Conservation (phyloP, 2,888 invertebrate species). For the Thyatira batis region DNA sequence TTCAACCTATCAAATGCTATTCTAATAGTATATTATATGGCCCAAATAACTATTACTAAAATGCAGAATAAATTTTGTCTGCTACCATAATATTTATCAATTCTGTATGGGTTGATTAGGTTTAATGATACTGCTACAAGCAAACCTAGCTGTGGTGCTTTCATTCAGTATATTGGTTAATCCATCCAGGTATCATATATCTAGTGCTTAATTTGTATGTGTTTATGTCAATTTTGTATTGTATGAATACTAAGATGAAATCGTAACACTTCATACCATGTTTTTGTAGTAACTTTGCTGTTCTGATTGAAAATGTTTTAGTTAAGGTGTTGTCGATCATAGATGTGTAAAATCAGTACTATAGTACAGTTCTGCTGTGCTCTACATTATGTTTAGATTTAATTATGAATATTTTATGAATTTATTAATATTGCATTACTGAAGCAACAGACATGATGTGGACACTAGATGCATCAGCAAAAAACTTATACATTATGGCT, state of each 20-base stretch:
- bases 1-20: too few relatives aligned
- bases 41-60: too few relatives aligned
- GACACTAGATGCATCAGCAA: background rate
- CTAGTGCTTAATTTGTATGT: too few relatives aligned
- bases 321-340: conserved; percentile 81
- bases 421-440: background rate
- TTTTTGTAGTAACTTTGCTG: background rate
- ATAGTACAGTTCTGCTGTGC: conserved; percentile 9
- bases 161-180: too few relatives aligned
- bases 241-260: background rate
- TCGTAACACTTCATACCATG: too few relatives aligned
- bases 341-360: conserved; percentile 29
- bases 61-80: too few relatives aligned
- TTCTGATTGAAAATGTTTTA: conserved; percentile 37
- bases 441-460: background rate
- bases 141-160: too few relatives aligned
- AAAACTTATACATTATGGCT: background rate
- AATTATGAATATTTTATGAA: background rate
- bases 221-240: background rate
- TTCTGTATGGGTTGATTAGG: too few relatives aligned
- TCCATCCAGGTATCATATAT: too few relatives aligned
- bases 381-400: conserved; percentile 6
- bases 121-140: too few relatives aligned
- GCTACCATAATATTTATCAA: too few relatives aligned
- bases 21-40: too few relatives aligned